Percentiles rank a stretch among this genome's conserved stretches.
Conservation (phyloP, 2,888 invertebrate species). For the Pristionchus arcanus region DNA sequence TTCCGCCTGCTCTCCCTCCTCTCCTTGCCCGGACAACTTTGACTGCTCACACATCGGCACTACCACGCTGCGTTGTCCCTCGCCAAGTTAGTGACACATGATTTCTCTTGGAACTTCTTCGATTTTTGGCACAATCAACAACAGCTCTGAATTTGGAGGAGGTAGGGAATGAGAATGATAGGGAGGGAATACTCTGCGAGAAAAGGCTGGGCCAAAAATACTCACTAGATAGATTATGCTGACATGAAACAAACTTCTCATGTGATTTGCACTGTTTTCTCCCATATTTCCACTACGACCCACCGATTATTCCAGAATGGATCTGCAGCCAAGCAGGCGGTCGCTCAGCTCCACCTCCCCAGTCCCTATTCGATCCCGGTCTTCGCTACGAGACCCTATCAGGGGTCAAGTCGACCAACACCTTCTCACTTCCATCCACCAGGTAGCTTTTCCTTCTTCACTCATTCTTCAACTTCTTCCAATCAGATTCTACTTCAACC, state of each 20-base stretch:
- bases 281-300: too few species aligned
- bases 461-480: background rate
- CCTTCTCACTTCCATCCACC: background rate
- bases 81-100: slow-evolving; percentile 61
- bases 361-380: slow-evolving; percentile 34
- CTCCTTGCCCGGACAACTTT: slow-evolving; percentile 67
- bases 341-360: slow-evolving; percentile 59
- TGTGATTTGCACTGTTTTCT: too few species aligned
- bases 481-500: slow-evolving; percentile 68
- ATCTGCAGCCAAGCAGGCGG: slow-evolving; percentile 67
- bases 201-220: too few species aligned
- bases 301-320: slow-evolving; percentile 66
- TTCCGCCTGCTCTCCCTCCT: slow-evolving; percentile 64
- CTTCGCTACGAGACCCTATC: slow-evolving; percentile 46
- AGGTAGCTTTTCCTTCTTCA: background rate
- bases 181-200: too few species aligned
- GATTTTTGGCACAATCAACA: background rate
- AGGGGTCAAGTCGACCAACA: background rate
- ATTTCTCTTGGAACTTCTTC: too few species aligned
- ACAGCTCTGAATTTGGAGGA: too few species aligned
- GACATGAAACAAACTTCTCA: too few species aligned
- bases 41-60: slow-evolving; percentile 68
- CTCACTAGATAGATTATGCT: too few species aligned
- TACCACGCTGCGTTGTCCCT: slow-evolving; percentile 69
- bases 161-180: too few species aligned